A percentile compares a stretch with the other conserved stretches of the same genome.
These are phyloP conservation scores for Caligus rogercresseyi DNA, from an alignment of 1,140 invertebrate species.

Conservation along the genomic window DNA sequence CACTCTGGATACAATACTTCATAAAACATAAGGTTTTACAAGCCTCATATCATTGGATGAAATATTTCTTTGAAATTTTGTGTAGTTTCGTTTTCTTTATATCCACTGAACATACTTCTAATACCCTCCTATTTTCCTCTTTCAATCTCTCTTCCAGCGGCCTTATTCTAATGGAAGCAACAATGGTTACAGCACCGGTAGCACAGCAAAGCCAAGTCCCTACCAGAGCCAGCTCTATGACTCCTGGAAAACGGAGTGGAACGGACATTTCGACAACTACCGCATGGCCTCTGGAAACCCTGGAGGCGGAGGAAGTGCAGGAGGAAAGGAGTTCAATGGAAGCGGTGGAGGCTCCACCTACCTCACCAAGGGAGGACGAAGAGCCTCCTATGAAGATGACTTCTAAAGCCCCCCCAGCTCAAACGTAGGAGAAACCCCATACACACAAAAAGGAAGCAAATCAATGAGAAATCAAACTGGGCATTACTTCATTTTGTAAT, in stretches of 20 bases:
- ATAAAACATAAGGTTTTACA: too few species aligned
- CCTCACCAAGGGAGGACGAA: conserved; percentile 18
- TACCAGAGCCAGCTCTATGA: conserved; percentile 19
- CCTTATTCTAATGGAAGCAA: background rate
- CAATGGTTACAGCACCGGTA: background rate
- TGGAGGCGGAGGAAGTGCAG: background rate
- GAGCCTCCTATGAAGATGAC: conserved; percentile 18
- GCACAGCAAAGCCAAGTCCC: background rate
- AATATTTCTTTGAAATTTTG: too few species aligned
- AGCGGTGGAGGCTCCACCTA: conserved; percentile 8
- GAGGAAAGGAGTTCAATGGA: background rate
- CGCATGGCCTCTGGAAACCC: background rate
- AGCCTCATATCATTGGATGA: too few species aligned
- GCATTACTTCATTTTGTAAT: too few species aligned
- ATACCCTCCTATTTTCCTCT: background rate
- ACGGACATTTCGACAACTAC: conserved; percentile 11
- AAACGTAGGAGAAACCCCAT: too few species aligned
- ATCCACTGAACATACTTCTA: background rate
- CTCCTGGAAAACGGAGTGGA: conserved; percentile 20
- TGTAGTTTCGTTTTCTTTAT: too few species aligned
- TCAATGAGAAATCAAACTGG: too few species aligned
- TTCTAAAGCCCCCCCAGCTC: too few species aligned
- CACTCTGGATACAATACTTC: too few species aligned
- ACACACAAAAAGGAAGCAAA: too few species aligned
- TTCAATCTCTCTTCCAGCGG: background rate